A percentile compares a stretch with the other conserved stretches of the same genome.
These are phyloP conservation scores for Charina bottae DNA, from an alignment of 2,113 vertebrate species.

Conservation along the genomic window DNA sequence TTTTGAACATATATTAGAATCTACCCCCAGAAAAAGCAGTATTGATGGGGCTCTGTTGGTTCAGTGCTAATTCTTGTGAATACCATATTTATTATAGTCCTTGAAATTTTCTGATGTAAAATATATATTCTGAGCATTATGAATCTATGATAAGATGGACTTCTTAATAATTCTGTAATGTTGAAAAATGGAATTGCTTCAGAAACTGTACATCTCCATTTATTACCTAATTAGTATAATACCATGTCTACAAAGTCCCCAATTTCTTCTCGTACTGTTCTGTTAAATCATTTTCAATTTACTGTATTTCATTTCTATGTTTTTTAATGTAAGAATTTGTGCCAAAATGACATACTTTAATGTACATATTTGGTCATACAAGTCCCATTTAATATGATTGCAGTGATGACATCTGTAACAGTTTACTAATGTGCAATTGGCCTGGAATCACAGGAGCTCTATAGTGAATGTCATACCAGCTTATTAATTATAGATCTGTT, in stretches of 20 bases:
- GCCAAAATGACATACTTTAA: conserved; percentile 58
- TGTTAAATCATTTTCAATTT: conserved; percentile 42
- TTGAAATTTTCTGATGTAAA: neutral
- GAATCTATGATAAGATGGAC: neutral
- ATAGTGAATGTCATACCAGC: conserved; percentile 7
- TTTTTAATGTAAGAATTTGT: conserved; percentile 17
- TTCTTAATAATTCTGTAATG: neutral
- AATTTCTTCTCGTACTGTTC: conserved; percentile 36
- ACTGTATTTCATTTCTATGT: conserved; percentile 27
- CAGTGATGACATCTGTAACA: conserved; percentile 30
- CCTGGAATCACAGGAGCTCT: conserved; percentile 20
- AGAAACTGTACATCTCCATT: neutral
- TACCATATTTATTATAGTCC: neutral
- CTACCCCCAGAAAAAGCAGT: too few species aligned
- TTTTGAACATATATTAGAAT: too few species aligned
- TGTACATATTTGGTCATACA: conserved; percentile 21
- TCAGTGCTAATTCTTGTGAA: neutral
- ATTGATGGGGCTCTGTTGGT: neutral
- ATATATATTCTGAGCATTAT: neutral
- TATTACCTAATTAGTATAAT: conserved; percentile 24
- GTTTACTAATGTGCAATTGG: conserved; percentile 40
- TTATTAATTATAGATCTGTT: neutral
- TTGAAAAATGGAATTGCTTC: neutral
- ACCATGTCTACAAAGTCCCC: conserved; percentile 36
- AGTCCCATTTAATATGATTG: conserved; percentile 53